phyloP scores from a whole-genome alignment of 2,797 vertebrate genomes.

The Cirrhinus mrigala region DNA sequence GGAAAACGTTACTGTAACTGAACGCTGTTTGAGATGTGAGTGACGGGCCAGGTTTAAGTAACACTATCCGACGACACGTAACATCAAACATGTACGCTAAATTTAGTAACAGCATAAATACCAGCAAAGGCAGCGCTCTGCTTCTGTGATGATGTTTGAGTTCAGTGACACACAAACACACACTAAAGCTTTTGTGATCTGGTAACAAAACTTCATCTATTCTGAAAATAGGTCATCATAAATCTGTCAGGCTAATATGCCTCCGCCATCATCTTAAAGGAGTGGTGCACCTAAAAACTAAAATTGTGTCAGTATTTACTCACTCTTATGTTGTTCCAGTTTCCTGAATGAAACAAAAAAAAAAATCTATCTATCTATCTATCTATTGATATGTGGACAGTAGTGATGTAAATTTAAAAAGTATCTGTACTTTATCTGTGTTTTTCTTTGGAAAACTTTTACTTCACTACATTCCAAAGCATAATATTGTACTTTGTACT shows the following conservation, averaged over 20 bases:
- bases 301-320: background rate
- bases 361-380: no score
- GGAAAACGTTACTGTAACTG: conserved; percentile 1
- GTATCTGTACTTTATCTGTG: no score
- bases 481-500: no score
- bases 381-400: no score
- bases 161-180: background rate
- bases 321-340: background rate
- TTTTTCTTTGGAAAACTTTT: no score
- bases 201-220: background rate
- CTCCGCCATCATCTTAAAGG: background rate
- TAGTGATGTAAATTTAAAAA: no score
- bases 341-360: background rate
- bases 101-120: conserved; percentile 31
- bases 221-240: conserved; percentile 10
- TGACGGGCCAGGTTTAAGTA: conserved; percentile 41
- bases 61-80: conserved; percentile 25
- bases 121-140: conserved; percentile 9
- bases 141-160: background rate
- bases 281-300: background rate
- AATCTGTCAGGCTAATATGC: background rate
- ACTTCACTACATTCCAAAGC: no score
- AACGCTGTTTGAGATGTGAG: conserved; percentile 17
- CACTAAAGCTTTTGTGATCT: conserved; percentile 19
- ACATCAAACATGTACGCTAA: conserved; percentile 37